These are phyloP conservation scores for Leptestheria dahalacensis DNA, from an alignment of 1,140 invertebrate genomes.

Conservation along the genomic window DNA sequence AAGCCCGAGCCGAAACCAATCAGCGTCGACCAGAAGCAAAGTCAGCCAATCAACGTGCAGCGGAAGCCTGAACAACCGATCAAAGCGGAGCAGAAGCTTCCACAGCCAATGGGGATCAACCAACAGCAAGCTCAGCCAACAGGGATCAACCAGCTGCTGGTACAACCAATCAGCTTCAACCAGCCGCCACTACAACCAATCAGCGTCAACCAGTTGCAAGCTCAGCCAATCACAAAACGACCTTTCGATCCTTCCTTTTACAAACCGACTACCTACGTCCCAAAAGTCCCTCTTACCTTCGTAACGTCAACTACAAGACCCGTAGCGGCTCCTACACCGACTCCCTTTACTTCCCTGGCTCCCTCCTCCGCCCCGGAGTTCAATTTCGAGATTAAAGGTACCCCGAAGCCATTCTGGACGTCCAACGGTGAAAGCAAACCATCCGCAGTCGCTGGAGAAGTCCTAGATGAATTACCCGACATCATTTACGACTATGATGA, in stretches of 20 bases:
- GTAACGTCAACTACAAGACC: not conserved
- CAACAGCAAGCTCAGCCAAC: no score
- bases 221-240: no score
- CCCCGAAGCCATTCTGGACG: not conserved
- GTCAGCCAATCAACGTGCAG: no score
- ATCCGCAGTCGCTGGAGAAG: not conserved
- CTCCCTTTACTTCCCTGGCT: no score
- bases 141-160: no score
- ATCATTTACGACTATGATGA: slow-evolving; percentile 18
- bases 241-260: not conserved
- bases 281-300: not conserved
- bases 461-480: slow-evolving; percentile 4
- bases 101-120: no score
- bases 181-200: no score
- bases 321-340: no score
- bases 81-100: no score
- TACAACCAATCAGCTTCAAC: not conserved
- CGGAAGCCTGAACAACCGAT: no score
- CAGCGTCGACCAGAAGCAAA: no score
- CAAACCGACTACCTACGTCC: not conserved
- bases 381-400: slow-evolving; percentile 2
- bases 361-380: not conserved
- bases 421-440: not conserved
- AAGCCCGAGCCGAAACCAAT: not conserved
- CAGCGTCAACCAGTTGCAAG: no score